Conservation (phyloP, 2,888 invertebrate genomes). For the Ormyrus thymus region DNA sequence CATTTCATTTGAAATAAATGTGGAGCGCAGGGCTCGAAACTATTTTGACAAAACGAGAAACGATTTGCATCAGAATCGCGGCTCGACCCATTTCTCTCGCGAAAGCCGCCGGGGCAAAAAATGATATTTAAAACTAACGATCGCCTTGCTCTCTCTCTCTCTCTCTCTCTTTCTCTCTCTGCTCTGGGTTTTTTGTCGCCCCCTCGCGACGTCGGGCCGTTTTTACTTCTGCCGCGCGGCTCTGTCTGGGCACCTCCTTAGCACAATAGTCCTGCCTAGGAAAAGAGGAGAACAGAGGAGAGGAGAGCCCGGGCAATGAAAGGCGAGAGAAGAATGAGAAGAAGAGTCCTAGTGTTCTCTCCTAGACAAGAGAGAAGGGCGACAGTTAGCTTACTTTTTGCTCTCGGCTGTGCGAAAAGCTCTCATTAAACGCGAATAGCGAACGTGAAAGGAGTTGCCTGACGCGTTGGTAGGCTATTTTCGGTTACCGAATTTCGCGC, state of each 20-base stretch:
- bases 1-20: too few species aligned
- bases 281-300: slow-evolving; percentile 6
- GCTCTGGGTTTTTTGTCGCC: slow-evolving; percentile 13
- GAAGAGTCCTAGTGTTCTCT: slow-evolving; percentile 41
- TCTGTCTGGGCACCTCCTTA: background rate
- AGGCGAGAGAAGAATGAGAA: slow-evolving; percentile 25
- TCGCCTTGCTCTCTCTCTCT: background rate
- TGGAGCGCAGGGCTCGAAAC: too few species aligned
- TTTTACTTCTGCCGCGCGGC: slow-evolving; percentile 27
- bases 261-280: slow-evolving; percentile 38
- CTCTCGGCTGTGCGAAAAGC: slow-evolving; percentile 30
- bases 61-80: background rate
- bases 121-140: slow-evolving; percentile 14
- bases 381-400: background rate
- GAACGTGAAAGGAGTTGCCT: slow-evolving; percentile 19
- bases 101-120: background rate
- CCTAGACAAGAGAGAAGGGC: slow-evolving; percentile 44
- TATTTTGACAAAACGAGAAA: too few species aligned
- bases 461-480: slow-evolving; percentile 37
- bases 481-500: slow-evolving; percentile 2
- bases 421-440: slow-evolving; percentile 49
- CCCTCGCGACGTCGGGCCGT: slow-evolving; percentile 3
- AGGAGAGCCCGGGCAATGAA: slow-evolving; percentile 7
- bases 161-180: background rate
- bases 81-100: background rate